Evolutionary conservation across 2,113 vertebrate species (phyloP).

Genomic region (Hydropotes inermis): DNA sequence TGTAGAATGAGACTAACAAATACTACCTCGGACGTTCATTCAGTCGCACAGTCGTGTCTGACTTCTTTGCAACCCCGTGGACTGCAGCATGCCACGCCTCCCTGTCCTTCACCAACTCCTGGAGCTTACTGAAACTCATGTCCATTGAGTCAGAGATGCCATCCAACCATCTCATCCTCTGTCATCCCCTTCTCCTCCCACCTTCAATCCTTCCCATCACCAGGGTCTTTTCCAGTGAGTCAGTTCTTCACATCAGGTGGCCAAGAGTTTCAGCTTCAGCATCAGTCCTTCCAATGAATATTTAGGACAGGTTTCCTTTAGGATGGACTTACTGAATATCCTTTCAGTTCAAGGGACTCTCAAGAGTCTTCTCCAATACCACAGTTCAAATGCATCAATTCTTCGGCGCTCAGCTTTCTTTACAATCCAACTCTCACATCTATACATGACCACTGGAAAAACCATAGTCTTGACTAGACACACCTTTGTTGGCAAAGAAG

Average conservation of each 20-base stretch:
- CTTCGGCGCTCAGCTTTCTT: rapidly evolving
- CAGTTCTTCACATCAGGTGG: background rate
- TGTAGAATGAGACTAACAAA: background rate
- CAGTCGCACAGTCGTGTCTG: rapidly evolving
- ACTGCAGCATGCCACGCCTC: background rate
- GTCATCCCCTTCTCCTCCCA: background rate
- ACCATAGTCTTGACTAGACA: background rate
- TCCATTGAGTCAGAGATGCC: background rate
- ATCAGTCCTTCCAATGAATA: background rate
- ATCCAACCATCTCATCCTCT: background rate
- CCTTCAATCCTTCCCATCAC: background rate
- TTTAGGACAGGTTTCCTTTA: background rate
- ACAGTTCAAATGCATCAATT: background rate
- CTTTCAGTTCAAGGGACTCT: background rate
- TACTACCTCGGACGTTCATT: background rate
- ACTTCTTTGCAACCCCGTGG: background rate
- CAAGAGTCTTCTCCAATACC: background rate
- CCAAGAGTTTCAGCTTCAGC: background rate
- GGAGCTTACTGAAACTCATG: background rate
- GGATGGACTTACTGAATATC: background rate
- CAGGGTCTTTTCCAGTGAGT: background rate
- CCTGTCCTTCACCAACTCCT: background rate
- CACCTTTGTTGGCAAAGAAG: background rate
- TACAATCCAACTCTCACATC: background rate
- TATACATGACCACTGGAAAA: background rate